Evolutionary conservation across 2,113 vertebrate genomes (phyloP).

Genomic region (Gopherus evgoodei): DNA sequence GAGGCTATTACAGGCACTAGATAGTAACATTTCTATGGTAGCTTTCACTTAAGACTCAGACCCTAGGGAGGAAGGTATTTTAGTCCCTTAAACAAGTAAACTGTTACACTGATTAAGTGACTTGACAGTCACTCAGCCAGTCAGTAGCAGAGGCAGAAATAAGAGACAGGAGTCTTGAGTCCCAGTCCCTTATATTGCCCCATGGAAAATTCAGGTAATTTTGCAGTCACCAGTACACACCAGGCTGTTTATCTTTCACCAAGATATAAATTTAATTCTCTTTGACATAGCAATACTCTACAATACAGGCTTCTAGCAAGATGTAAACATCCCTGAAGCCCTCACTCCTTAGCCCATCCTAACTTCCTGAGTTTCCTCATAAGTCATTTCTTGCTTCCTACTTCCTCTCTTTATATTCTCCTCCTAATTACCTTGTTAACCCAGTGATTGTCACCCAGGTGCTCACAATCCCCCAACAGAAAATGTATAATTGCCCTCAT

Average conservation of each 20-base stretch:
- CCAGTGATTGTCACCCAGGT: not conserved
- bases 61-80: not conserved
- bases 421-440: not conserved
- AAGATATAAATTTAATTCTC: not conserved
- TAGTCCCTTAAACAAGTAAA: not conserved
- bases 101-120: not conserved
- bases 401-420: not conserved
- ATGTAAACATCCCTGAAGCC: not conserved
- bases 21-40: not conserved
- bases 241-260: not conserved
- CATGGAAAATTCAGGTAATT: not conserved
- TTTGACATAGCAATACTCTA: not conserved
- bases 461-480: not conserved
- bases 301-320: accelerated
- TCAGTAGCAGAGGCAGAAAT: not conserved
- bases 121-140: not conserved
- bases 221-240: not conserved
- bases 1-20: not conserved
- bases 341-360: accelerated
- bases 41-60: not conserved
- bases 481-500: not conserved
- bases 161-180: not conserved
- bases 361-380: not conserved
- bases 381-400: not conserved
- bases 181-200: not conserved